A percentile compares a stretch with the other conserved stretches of the same genome.
These are phyloP conservation scores for Chondrosia reniformis DNA, from an alignment of 37 sponge, comb jelly and placozoan genomes.

Conservation along the genomic window DNA sequence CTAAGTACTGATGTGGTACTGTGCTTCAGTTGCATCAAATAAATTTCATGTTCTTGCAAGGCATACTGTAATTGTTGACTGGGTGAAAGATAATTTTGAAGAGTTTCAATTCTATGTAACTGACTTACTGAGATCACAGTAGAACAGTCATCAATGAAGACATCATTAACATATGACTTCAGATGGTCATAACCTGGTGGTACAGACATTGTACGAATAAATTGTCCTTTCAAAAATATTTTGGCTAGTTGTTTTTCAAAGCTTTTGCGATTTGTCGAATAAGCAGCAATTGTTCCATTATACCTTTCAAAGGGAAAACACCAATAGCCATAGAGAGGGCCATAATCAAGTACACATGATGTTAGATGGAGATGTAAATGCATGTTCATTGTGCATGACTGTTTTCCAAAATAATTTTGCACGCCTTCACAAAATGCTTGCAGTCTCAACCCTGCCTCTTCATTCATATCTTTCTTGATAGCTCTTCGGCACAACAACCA, in stretches of 20 bases:
- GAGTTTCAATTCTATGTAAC: no score
- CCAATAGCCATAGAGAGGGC: slow-evolving; percentile 51
- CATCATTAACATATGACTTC: no score
- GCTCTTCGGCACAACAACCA: neutral
- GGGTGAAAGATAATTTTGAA: no score
- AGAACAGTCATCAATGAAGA: no score
- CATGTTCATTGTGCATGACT: slow-evolving; percentile 20
- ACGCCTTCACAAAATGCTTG: neutral
- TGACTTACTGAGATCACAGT: no score
- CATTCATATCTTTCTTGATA: neutral
- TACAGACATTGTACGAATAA: no score
- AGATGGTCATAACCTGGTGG: no score
- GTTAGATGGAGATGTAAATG: slow-evolving; percentile 25
- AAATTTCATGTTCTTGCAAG: no score
- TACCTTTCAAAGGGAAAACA: slow-evolving; percentile 44
- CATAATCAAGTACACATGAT: slow-evolving; percentile 43
- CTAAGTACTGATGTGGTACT: no score
- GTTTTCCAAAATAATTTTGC: neutral
- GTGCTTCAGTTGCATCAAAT: no score
- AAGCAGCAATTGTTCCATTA: slow-evolving; percentile 50
- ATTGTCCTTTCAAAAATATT: neutral
- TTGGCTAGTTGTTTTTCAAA: slow-evolving; percentile 38
- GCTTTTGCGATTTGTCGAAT: slow-evolving; percentile 37
- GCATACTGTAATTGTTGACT: no score
- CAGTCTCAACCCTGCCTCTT: neutral